A percentile compares a stretch with the other conserved stretches of the same genome.
Conservation (phyloP, 2,113 vertebrate species). For the Ahaetulla prasina region DNA sequence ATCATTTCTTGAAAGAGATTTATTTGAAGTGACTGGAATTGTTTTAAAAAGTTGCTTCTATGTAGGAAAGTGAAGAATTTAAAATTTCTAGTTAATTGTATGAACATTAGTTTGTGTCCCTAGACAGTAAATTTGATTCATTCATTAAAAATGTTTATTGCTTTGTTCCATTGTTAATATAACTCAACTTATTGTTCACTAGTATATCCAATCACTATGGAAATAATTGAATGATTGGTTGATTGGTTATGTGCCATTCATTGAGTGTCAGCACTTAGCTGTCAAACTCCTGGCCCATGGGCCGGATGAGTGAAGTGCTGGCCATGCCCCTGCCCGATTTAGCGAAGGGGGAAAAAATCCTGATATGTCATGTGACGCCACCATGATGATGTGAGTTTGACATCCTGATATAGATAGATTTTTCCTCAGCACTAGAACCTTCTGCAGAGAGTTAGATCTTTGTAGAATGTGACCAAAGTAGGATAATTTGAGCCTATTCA, state of each 20-base stretch:
- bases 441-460: background rate
- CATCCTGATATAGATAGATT: background rate
- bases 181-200: background rate
- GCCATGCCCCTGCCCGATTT: no score
- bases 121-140: background rate
- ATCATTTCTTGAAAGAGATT: background rate
- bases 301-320: no score
- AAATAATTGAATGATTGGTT: background rate
- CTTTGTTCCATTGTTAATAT: conserved; percentile 3
- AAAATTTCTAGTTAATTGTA: background rate
- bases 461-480: background rate
- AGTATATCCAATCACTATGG: background rate
- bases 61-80: background rate
- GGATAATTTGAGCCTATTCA: rapidly evolving
- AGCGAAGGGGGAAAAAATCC: no score
- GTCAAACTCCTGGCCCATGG: no score
- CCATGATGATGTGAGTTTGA: no score
- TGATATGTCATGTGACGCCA: no score
- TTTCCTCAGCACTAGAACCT: background rate
- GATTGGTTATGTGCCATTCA: background rate
- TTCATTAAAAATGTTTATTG: background rate
- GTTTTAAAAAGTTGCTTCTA: conserved; percentile 11
- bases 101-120: conserved; percentile 20
- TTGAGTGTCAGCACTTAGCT: background rate
- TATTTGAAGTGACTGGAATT: conserved; percentile 1